These are phyloP conservation scores for Cheiracanthium punctorium DNA, from an alignment of 2,888 invertebrate species.

Conservation along the genomic window DNA sequence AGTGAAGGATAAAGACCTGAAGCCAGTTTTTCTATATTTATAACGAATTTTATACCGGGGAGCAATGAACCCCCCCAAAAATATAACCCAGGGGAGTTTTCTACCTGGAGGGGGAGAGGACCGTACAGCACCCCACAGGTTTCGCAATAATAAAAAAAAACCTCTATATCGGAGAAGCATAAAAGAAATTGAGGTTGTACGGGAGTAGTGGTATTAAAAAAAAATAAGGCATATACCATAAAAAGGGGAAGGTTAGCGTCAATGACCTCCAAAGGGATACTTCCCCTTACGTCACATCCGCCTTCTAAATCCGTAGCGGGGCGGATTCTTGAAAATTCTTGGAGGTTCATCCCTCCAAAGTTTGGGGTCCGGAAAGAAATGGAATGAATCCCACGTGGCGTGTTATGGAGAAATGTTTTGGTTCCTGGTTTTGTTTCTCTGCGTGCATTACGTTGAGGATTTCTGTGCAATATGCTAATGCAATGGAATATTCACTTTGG, in stretches of 20 bases:
- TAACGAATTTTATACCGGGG: slow-evolving; percentile 52
- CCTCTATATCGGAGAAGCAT: not conserved
- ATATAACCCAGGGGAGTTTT: slow-evolving; percentile 25
- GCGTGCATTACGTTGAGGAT: not conserved
- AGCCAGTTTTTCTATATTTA: slow-evolving; percentile 9
- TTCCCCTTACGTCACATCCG: slow-evolving; percentile 65
- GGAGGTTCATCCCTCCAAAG: slow-evolving; percentile 46
- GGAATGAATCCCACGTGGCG: slow-evolving; percentile 38
- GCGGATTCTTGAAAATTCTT: slow-evolving; percentile 61
- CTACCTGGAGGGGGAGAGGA: slow-evolving; percentile 34
- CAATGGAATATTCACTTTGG: not conserved
- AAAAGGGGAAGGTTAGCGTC: slow-evolving; percentile 46
- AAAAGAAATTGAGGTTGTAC: slow-evolving; percentile 65
- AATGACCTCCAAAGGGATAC: slow-evolving; percentile 55
- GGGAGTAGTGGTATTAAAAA: slow-evolving; percentile 35
- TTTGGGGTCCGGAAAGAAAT: slow-evolving; percentile 40
- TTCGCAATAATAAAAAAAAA: slow-evolving; percentile 19
- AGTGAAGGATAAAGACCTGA: slow-evolving; percentile 55
- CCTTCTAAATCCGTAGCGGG: slow-evolving; percentile 44
- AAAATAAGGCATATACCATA: slow-evolving; percentile 40
- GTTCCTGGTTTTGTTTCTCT: not conserved
- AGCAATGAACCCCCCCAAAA: slow-evolving; percentile 47
- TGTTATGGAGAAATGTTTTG: slow-evolving; percentile 23
- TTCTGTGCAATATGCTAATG: slow-evolving; percentile 11
- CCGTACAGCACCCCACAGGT: slow-evolving; percentile 36